phyloP scores from a whole-genome alignment of 2,888 invertebrate species.

The Tipula helvola region DNA sequence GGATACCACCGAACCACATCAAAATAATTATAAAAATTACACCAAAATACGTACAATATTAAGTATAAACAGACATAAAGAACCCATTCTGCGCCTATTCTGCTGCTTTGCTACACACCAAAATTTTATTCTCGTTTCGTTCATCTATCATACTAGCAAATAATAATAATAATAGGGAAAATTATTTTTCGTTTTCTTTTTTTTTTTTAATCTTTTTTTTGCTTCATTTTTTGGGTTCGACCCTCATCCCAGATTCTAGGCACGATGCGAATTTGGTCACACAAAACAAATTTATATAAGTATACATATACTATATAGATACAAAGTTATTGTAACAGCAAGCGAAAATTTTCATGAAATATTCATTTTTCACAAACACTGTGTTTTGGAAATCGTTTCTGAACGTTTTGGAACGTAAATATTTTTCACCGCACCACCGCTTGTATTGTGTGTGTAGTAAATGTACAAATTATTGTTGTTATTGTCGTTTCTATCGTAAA shows the following conservation, averaged over 20 bases:
- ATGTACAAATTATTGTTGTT: background rate
- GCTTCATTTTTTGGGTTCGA: background rate
- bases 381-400: background rate
- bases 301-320: background rate
- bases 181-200: background rate
- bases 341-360: background rate
- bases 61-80: too few species aligned
- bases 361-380: background rate
- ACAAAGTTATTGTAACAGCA: background rate
- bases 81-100: background rate
- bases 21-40: background rate
- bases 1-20: background rate
- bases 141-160: background rate
- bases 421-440: background rate
- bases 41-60: background rate
- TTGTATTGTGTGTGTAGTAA: background rate
- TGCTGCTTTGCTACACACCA: background rate
- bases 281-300: background rate
- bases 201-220: background rate
- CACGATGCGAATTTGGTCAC: background rate
- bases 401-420: background rate
- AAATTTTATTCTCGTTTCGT: background rate
- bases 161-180: background rate
- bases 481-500: background rate
- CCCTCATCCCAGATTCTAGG: background rate